A percentile compares a stretch with the other conserved stretches of the same genome.
These are phyloP conservation scores for Sesia bembeciformis DNA, from an alignment of 2,888 invertebrate species.

Conservation along the genomic window DNA sequence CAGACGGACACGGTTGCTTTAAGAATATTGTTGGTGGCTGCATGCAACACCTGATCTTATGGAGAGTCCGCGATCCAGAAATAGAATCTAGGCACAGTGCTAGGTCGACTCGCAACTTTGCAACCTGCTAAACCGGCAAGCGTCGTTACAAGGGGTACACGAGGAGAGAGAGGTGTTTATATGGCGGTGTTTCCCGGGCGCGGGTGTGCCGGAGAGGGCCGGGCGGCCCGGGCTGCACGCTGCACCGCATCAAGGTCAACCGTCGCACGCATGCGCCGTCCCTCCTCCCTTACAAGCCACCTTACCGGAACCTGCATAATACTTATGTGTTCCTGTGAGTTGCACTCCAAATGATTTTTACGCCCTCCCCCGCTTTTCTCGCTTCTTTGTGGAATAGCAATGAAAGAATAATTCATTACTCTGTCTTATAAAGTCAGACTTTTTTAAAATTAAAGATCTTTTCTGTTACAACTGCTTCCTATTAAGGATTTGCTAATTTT, in stretches of 20 bases:
- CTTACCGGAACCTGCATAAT: conserved; percentile 39
- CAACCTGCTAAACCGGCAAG: conserved; percentile 68
- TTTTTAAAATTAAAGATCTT: no score
- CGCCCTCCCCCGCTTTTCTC: conserved; percentile 12
- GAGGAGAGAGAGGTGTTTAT: conserved; percentile 34
- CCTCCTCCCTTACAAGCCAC: conserved; percentile 15
- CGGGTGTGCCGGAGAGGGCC: conserved; percentile 17
- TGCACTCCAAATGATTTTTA: conserved; percentile 37
- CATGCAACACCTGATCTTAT: conserved; percentile 21
- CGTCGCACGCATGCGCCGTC: conserved; percentile 64
- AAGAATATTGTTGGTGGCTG: neutral
- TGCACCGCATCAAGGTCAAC: conserved; percentile 70
- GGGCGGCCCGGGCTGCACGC: conserved; percentile 49
- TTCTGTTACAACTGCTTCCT: no score
- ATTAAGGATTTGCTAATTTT: no score
- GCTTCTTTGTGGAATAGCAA: neutral
- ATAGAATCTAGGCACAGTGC: conserved; percentile 38
- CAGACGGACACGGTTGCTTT: no score
- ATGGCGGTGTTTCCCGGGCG: conserved; percentile 31
- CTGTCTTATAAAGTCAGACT: no score
- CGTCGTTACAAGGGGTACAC: conserved; percentile 44
- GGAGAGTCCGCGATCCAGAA: conserved; percentile 32
- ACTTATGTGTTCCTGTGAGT: conserved; percentile 46
- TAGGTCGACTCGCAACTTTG: conserved; percentile 29
- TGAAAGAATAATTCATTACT: no score